Evolutionary conservation across 1,140 invertebrate genomes (phyloP), one percentile per base, ranked within the genome.

Genomic region (Trachelipus rathkii): DNA sequence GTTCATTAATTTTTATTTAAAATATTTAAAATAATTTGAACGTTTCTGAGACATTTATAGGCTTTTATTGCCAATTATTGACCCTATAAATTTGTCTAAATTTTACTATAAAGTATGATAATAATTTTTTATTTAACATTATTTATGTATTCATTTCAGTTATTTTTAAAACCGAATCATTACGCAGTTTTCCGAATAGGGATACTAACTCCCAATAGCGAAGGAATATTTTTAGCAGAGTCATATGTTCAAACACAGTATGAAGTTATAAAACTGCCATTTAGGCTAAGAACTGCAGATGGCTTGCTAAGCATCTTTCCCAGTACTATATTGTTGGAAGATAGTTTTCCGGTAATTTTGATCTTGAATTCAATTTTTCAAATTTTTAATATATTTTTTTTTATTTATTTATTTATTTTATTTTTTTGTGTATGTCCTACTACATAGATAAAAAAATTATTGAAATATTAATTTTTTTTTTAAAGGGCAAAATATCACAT

Each of bases 321-420:
- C 44, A 88, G 90, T 79, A 87, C 89, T 79, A 83, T 95, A 15
- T 85, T 90, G 68, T 93, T 95, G 84, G 89, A 91, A 76, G 89
- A 93, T 84, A 92, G 91, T 80, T 95, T 94, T 88, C 93, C 93
- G 46, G 92, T 93, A 87, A 89, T 89, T 89, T 73, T 71, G 33
- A 33, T 33, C 6, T 33, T 33, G 6, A 33, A 33, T 33, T 33
- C 33, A 33, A 33, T 33, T 33, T 33, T 33, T 33, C 33, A 33
- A 33, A 33, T 6, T 33, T 33, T 33, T 33, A 33, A 33, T 33
- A 6, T 33, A 33, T 33, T 33, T 33, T 33, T 33, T n/a, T n/a
- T n/a, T n/a, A n/a, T n/a, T n/a, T n/a, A n/a, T n/a, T n/a, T n/a
- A n/a, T n/a, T n/a, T n/a, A n/a, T n/a, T n/a, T n/a, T n/a, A n/a